Conservation (phyloP, 1,140 invertebrate species). For the Pseudomyrmex sp. region DNA sequence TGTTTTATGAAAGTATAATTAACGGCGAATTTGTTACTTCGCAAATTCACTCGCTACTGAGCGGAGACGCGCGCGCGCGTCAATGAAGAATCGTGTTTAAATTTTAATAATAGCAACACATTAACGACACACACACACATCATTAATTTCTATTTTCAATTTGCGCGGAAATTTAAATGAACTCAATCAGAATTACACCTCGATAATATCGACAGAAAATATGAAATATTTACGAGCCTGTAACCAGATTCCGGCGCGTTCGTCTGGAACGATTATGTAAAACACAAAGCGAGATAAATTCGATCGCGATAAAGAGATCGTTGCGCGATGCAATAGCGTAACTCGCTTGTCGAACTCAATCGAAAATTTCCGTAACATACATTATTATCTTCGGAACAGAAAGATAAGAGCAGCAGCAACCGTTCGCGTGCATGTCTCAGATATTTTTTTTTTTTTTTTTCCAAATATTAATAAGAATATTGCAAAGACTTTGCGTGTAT, state of each 20-base stretch:
- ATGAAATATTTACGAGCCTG: conserved; percentile 55
- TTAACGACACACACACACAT: conserved; percentile 5
- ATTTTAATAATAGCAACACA: conserved; percentile 25
- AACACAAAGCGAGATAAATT: conserved; percentile 36
- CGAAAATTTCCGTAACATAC: conserved; percentile 5
- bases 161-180: conserved; percentile 17
- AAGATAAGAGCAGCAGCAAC: neutral
- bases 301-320: conserved; percentile 44
- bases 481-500: no score
- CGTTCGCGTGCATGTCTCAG: neutral
- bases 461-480: no score
- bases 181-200: conserved; percentile 24
- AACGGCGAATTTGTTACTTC: conserved; percentile 18
- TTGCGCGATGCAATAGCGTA: conserved; percentile 4
- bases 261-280: conserved; percentile 53
- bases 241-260: conserved; percentile 42
- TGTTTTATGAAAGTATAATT: conserved; percentile 42
- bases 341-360: neutral
- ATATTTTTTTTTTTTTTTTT: no score
- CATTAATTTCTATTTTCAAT: conserved; percentile 49
- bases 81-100: conserved; percentile 15
- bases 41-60: conserved; percentile 20
- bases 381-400: neutral
- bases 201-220: conserved; percentile 30
- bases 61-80: neutral